These are phyloP conservation scores for Cavia aperea DNA, from an alignment of 2,113 vertebrate genomes.

Conservation along the genomic window DNA sequence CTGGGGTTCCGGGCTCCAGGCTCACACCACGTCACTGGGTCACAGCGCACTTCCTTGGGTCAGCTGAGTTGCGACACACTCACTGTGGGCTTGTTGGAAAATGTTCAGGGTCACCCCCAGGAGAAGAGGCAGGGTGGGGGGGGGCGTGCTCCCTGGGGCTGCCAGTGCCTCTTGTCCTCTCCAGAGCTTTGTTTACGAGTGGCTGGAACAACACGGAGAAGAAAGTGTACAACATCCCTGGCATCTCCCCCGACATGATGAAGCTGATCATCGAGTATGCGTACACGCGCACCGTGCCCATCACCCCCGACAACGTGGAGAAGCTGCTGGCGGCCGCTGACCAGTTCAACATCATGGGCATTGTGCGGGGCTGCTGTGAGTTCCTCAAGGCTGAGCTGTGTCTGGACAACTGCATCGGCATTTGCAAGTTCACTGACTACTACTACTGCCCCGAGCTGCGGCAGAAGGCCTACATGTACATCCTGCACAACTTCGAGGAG, in stretches of 20 bases:
- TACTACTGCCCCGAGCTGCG: conserved; percentile 73
- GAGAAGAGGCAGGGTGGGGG: neutral
- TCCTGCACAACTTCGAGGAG: conserved; percentile 83
- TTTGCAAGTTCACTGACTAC: conserved; percentile 78
- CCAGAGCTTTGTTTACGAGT: conserved; percentile 81
- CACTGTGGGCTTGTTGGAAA: neutral
- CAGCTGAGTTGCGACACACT: neutral
- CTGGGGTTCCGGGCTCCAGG: neutral
- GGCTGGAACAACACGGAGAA: conserved; percentile 76
- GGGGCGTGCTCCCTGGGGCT: neutral
- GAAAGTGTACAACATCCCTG: conserved; percentile 76
- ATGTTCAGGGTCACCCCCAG: neutral
- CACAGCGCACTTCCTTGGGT: neutral
- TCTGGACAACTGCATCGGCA: conserved; percentile 81
- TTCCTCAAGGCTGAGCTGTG: conserved; percentile 79
- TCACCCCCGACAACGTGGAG: conserved; percentile 77
- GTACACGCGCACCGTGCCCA: conserved; percentile 75
- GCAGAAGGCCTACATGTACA: conserved; percentile 76
- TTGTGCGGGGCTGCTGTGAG: conserved; percentile 76
- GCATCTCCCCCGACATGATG: conserved; percentile 80
- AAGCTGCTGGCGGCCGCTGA: conserved; percentile 78
- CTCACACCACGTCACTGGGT: neutral
- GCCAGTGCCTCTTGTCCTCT: conserved; percentile 7
- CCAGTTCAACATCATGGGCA: conserved; percentile 76
- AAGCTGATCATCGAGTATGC: conserved; percentile 80